A percentile compares a stretch with the other conserved stretches of the same genome.
These are phyloP conservation scores for Sogatella furcifera DNA, from an alignment of 1,140 invertebrate species.

Conservation along the genomic window DNA sequence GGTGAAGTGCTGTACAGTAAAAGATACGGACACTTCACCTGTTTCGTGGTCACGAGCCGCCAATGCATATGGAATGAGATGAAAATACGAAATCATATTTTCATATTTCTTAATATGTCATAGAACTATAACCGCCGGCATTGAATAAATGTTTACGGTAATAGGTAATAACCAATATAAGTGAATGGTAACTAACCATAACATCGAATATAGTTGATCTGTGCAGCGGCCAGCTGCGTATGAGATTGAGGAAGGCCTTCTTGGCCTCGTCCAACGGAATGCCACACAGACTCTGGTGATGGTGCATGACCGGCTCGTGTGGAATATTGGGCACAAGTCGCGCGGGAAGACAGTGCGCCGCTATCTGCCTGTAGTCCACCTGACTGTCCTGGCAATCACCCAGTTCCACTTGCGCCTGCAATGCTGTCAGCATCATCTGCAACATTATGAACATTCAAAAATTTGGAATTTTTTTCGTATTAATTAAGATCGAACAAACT, in stretches of 20 bases:
- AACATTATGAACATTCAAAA: slow-evolving; percentile 21
- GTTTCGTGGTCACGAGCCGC: no score
- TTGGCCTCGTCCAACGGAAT: slow-evolving; percentile 79
- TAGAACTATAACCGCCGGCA: no score
- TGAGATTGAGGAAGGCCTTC: slow-evolving; percentile 86
- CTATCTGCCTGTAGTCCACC: slow-evolving; percentile 62
- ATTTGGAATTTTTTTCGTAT: no score
- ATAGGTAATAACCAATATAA: no score
- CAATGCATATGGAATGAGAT: no score
- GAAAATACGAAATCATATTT: no score
- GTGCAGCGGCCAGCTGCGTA: slow-evolving; percentile 86
- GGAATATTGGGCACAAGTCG: slow-evolving; percentile 60
- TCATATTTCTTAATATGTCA: no score
- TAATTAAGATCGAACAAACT: no score
- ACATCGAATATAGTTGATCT: slow-evolving; percentile 91
- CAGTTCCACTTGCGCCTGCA: slow-evolving; percentile 86
- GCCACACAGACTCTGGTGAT: slow-evolving; percentile 77
- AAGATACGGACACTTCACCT: no score
- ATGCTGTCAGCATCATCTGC: slow-evolving; percentile 84
- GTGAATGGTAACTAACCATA: slow-evolving; percentile 44
- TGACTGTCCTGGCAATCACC: slow-evolving; percentile 62
- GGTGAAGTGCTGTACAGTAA: no score
- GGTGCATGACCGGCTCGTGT: slow-evolving; percentile 68
- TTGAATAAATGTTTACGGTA: no score
- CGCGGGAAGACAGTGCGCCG: slow-evolving; percentile 71